Conservation (phyloP, 2,113 vertebrate species). For the Hemicordylus capensis region DNA sequence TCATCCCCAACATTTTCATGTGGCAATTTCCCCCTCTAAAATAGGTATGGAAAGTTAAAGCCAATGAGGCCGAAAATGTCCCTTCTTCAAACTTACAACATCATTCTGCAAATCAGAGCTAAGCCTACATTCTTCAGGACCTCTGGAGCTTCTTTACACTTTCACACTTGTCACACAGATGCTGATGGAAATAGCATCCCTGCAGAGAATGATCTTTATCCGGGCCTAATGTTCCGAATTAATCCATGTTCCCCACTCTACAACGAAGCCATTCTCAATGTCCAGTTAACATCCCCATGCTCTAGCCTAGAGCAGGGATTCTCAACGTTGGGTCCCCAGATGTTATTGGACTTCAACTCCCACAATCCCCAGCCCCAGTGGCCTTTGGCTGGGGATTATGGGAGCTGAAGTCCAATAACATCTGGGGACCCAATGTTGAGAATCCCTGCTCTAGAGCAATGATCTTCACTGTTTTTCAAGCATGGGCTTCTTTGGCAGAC, state of each 20-base stretch:
- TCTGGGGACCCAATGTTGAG: too few species aligned
- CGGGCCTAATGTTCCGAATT: background rate
- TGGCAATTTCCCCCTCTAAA: background rate
- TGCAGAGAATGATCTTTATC: background rate
- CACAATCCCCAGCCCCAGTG: too few species aligned
- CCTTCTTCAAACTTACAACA: background rate
- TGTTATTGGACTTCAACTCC: too few species aligned
- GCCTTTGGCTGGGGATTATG: too few species aligned
- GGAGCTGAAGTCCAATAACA: too few species aligned
- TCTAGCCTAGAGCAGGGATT: too few species aligned
- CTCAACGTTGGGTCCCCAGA: too few species aligned
- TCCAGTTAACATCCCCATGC: too few species aligned
- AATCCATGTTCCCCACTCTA: background rate
- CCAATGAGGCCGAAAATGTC: background rate
- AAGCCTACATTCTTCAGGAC: accelerated
- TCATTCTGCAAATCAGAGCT: slow-evolving; percentile 18
- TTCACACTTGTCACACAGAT: background rate
- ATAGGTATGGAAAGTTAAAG: background rate
- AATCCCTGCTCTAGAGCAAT: too few species aligned
- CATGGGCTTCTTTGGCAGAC: too few species aligned
- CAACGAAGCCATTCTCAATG: background rate
- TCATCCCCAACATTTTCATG: slow-evolving; percentile 40
- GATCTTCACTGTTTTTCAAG: too few species aligned
- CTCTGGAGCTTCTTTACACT: slow-evolving; percentile 9
- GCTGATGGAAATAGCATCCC: background rate